Percentiles rank a stretch among this genome's conserved stretches.
phyloP scores from a whole-genome alignment of 2,888 invertebrate genomes.

The Polietes domitor region DNA sequence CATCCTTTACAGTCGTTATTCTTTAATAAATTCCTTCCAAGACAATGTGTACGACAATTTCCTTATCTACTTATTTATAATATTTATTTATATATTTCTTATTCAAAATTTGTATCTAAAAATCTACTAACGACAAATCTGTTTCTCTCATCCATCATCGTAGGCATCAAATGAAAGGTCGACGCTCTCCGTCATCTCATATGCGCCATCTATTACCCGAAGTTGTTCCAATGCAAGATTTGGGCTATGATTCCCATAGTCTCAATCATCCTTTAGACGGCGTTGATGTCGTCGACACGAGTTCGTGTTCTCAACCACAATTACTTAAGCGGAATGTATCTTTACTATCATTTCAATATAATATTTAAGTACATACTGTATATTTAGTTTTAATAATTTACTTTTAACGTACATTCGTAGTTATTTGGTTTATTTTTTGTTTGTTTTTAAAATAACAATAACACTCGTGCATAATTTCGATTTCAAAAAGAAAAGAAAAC shows the following conservation, averaged over 20 bases:
- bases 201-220: conserved; percentile 80
- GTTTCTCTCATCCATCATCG: background rate
- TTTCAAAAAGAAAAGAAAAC: background rate
- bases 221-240: conserved; percentile 80
- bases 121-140: background rate
- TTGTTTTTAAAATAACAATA: background rate
- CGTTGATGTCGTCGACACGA: conserved; percentile 73
- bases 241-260: conserved; percentile 78
- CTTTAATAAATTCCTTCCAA: conserved; percentile 69
- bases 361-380: conserved; percentile 71
- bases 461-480: background rate
- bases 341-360: conserved; percentile 79
- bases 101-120: background rate
- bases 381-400: background rate
- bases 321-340: conserved; percentile 79
- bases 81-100: background rate
- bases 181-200: conserved; percentile 79
- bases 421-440: background rate
- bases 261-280: conserved; percentile 70
- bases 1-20: conserved; percentile 36
- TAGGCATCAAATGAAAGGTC: conserved; percentile 79
- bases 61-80: conserved; percentile 32
- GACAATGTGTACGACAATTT: conserved; percentile 69
- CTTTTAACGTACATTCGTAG: background rate
- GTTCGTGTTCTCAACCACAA: conserved; percentile 73